Conservation (phyloP, 2,888 invertebrate species). For the Polymixis lichenea region DNA sequence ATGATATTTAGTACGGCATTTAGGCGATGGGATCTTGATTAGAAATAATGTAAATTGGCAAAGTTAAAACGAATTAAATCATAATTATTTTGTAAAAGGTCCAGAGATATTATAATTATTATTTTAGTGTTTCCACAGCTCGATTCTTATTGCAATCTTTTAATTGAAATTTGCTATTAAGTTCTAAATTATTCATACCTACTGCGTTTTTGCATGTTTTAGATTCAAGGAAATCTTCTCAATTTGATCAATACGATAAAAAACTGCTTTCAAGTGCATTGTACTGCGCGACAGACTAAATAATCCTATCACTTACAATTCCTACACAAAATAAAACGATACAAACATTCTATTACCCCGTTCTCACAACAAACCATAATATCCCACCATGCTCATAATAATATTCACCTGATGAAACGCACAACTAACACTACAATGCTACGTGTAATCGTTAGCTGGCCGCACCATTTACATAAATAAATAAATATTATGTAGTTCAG, state of each 20-base stretch:
- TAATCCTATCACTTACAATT: too few species aligned
- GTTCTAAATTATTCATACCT: not conserved
- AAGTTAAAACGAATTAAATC: not conserved
- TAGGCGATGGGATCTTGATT: not conserved
- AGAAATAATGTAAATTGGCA: not conserved
- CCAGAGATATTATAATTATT: not conserved
- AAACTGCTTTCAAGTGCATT: not conserved
- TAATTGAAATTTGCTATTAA: not conserved
- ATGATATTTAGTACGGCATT: not conserved
- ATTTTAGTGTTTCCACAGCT: not conserved
- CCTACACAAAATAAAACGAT: not conserved
- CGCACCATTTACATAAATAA: constrained; percentile 64
- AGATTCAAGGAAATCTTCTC: not conserved
- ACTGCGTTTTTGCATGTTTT: too few species aligned
- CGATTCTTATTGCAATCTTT: not conserved
- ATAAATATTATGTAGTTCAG: constrained; percentile 60
- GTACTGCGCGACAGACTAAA: too few species aligned
- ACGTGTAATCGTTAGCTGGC: constrained; percentile 56
- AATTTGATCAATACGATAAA: not conserved
- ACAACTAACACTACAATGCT: constrained; percentile 46
- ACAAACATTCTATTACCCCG: not conserved
- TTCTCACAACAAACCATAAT: constrained; percentile 11
- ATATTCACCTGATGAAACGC: constrained; percentile 52
- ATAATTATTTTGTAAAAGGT: not conserved
- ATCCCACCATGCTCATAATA: constrained; percentile 29